Evolutionary conservation across 2,113 vertebrate species (phyloP).

Genomic region (Lagenorhynchus albirostris): DNA sequence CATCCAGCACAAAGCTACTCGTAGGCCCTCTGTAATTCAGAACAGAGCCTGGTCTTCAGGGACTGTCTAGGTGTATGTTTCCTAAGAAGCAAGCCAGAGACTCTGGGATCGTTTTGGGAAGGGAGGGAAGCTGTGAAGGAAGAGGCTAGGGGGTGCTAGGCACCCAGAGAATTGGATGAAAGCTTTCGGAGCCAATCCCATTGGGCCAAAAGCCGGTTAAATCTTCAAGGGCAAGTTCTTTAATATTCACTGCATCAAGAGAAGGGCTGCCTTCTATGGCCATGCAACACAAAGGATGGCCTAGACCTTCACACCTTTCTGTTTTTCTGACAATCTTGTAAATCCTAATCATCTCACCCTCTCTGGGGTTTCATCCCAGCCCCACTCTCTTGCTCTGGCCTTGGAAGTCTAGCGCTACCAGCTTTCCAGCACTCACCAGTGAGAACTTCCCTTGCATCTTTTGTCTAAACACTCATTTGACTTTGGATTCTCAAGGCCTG

Average conservation of each 20-base stretch:
- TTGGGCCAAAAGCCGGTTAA: neutral
- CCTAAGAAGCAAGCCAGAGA: slow-evolving; percentile 69
- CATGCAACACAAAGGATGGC: neutral
- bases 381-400: neutral
- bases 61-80: slow-evolving; percentile 57
- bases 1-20: neutral
- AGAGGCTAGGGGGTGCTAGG: neutral
- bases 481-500: neutral
- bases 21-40: slow-evolving; percentile 47
- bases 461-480: neutral
- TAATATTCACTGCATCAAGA: neutral
- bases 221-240: neutral
- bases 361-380: rapidly evolving
- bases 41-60: slow-evolving; percentile 73
- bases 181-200: neutral
- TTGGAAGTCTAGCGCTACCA: neutral
- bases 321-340: neutral
- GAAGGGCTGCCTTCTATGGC: neutral
- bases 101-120: slow-evolving; percentile 50
- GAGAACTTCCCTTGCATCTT: rapidly evolving
- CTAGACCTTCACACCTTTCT: neutral
- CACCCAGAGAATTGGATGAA: neutral
- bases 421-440: neutral
- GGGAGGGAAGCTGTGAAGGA: neutral
- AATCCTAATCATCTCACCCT: neutral